Evolutionary conservation across 2,888 invertebrate species (phyloP).

Genomic region (Orthosia gothica): DNA sequence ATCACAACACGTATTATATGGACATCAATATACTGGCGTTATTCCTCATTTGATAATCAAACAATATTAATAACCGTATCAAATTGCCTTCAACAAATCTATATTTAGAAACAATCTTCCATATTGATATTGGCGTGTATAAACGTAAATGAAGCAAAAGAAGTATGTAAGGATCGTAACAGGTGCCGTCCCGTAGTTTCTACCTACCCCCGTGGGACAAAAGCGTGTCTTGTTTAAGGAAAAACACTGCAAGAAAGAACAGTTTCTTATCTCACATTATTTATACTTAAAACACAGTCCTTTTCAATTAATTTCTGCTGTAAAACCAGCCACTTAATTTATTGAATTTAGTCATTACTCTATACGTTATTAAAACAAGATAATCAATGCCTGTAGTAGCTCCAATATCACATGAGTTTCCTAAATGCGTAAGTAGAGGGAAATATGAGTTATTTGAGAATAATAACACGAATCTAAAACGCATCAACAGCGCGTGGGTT

Average conservation of each 20-base stretch:
- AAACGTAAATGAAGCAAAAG: no score
- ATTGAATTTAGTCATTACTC: not conserved
- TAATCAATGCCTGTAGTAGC: not conserved
- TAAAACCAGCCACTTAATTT: not conserved
- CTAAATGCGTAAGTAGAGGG: constrained; percentile 7
- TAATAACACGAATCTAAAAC: constrained; percentile 40
- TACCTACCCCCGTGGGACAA: no score
- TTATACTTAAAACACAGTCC: no score
- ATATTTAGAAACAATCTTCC: not conserved
- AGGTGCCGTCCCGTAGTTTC: no score
- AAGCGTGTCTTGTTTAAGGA: no score
- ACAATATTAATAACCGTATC: not conserved
- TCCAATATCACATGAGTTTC: not conserved
- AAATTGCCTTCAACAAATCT: not conserved
- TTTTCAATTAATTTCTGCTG: not conserved
- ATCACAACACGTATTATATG: not conserved
- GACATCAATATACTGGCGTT: constrained; percentile 21
- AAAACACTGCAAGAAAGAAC: not conserved
- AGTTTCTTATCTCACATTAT: not conserved
- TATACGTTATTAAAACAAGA: not conserved
- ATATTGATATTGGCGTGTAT: no score
- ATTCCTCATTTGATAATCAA: constrained; percentile 12
- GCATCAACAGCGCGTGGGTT: constrained; percentile 23
- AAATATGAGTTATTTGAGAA: constrained; percentile 27
- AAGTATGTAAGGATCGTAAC: no score